phyloP scores from a whole-genome alignment of 2,888 invertebrate species.

The Tribolium freemani region DNA sequence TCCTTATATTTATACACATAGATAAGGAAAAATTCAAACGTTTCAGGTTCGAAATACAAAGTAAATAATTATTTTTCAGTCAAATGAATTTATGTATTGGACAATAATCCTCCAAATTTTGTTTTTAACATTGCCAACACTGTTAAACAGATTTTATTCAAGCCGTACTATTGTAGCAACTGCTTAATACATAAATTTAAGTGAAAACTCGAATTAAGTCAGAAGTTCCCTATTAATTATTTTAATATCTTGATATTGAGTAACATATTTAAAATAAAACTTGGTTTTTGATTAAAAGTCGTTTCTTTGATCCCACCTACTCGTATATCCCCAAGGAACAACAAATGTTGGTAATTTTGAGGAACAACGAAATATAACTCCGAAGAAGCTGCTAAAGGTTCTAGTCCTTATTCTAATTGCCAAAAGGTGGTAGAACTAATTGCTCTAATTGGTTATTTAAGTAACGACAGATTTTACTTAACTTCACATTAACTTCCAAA shows the following conservation, averaged over 20 bases:
- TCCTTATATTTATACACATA: conserved; percentile 3
- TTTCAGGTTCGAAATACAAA: background rate
- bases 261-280: conserved; percentile 26
- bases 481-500: no score
- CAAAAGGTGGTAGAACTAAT: no score
- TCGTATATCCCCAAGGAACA: background rate
- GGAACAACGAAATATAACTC: no score
- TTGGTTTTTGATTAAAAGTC: conserved; percentile 14
- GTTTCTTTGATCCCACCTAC: background rate
- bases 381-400: no score
- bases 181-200: conserved; percentile 47
- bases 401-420: no score
- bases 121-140: no score
- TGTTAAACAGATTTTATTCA: background rate
- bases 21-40: background rate
- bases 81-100: conserved; percentile 22
- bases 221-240: conserved; percentile 47
- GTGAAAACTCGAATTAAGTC: conserved; percentile 51
- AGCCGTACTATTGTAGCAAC: background rate
- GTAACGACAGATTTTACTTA: no score
- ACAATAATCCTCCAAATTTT: no score
- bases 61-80: conserved; percentile 3
- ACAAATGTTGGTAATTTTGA: no score
- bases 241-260: conserved; percentile 49
- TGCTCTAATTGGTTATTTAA: no score